phyloP scores from a whole-genome alignment of 2,797 vertebrate species.

The Pseudomugil gertrudae region DNA sequence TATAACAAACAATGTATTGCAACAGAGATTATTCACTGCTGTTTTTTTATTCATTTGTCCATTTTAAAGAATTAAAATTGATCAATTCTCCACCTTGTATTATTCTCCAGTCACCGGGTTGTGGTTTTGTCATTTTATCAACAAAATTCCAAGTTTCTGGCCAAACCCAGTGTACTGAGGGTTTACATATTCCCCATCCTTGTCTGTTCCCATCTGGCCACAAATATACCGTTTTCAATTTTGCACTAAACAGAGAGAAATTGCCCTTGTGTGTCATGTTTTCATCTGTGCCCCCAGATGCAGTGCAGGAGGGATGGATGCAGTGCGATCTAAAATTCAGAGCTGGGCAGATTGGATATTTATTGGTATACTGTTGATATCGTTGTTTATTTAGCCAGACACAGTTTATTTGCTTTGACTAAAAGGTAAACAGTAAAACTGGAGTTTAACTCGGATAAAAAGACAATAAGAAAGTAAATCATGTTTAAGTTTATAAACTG shows the following conservation, averaged over 20 bases:
- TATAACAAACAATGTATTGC: neutral
- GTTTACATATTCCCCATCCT: neutral
- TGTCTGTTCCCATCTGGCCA: neutral
- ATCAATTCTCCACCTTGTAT: neutral
- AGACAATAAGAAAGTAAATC: neutral
- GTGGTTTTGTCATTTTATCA: neutral
- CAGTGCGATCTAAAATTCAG: conserved; percentile 19
- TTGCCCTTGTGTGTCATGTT: rapidly evolving
- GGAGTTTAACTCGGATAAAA: conserved; percentile 2
- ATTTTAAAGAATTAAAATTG: neutral
- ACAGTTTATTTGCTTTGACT: conserved; percentile 17
- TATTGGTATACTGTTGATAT: conserved; percentile 5
- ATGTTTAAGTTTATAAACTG: neutral
- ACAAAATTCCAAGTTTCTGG: neutral
- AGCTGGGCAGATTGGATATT: conserved; percentile 11
- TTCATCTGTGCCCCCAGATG: neutral
- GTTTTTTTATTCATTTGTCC: neutral
- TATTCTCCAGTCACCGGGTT: neutral
- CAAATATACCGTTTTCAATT: neutral
- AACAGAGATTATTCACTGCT: neutral
- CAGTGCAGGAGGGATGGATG: neutral
- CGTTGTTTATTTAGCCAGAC: conserved; percentile 12
- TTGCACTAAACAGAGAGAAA: neutral
- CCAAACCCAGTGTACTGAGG: neutral
- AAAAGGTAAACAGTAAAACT: neutral